Evolutionary conservation across 2,113 vertebrate species (phyloP).

Genomic region (Calidris pugnax): DNA sequence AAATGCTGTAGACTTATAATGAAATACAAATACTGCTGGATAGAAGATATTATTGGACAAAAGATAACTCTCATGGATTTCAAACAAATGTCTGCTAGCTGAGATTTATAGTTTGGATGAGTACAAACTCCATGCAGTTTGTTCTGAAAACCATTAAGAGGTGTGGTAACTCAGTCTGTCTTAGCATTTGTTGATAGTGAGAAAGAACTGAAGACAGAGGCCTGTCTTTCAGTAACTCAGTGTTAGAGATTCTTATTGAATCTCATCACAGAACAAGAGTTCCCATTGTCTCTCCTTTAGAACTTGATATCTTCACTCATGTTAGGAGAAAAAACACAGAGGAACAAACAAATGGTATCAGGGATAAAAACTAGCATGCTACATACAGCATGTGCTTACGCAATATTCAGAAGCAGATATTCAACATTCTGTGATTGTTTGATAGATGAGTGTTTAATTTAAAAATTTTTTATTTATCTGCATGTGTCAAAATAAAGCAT

Average conservation of each 20-base stretch:
- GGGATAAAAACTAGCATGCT: background rate
- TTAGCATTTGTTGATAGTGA: background rate
- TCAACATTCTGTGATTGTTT: background rate
- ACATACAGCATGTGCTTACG: background rate
- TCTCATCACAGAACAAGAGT: background rate
- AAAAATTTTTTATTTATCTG: background rate
- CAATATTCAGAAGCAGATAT: background rate
- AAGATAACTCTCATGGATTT: background rate
- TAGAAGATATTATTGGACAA: background rate
- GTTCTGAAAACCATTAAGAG: background rate
- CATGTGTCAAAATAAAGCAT: background rate
- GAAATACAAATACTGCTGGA: background rate
- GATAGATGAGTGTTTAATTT: background rate
- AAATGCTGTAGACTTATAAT: background rate
- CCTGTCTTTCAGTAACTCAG: fast-evolving
- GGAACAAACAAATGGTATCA: background rate
- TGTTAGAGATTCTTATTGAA: background rate
- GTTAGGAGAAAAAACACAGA: background rate
- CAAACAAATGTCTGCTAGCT: background rate
- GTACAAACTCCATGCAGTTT: background rate
- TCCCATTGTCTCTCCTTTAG: background rate
- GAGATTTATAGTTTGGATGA: background rate
- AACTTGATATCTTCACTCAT: background rate
- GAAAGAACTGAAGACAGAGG: background rate
- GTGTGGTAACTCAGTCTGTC: background rate